Percentiles rank a stretch among this genome's conserved stretches.
Conservation (phyloP, 2,113 vertebrate species). For the Oncorhynchus keta region DNA sequence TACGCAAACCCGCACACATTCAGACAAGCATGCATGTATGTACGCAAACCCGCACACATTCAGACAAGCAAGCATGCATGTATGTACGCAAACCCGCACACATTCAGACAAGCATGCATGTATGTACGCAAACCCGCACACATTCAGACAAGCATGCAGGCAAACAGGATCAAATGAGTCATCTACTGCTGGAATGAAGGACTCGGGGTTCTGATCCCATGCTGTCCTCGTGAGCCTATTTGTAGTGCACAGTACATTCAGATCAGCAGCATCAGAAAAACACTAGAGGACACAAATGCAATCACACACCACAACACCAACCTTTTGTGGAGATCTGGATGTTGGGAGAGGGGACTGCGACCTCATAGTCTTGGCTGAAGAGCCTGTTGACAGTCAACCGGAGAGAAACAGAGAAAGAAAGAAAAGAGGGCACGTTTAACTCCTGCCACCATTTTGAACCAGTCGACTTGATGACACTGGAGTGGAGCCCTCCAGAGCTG, state of each 20-base stretch:
- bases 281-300: background rate
- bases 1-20: background rate
- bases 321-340: constrained; percentile 94
- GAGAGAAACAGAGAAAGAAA: constrained; percentile 1
- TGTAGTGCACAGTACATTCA: background rate
- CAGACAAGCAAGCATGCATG: background rate
- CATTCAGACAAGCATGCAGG: background rate
- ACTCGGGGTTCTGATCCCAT: no score
- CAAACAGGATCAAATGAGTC: background rate
- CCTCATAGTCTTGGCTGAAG: constrained; percentile 86
- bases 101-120: background rate
- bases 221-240: no score
- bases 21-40: background rate
- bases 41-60: background rate
- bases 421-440: background rate
- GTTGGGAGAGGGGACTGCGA: constrained; percentile 85
- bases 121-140: background rate
- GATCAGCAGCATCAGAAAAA: background rate
- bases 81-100: background rate
- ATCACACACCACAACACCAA: constrained; percentile 59
- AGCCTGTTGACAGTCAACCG: constrained; percentile 75
- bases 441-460: background rate
- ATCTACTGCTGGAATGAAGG: no score
- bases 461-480: constrained; percentile 31
- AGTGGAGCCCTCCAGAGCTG: constrained; percentile 39